Percentiles rank a stretch among this genome's conserved stretches.
phyloP scores from a whole-genome alignment of 2,797 vertebrate genomes.

The Coccyzus lansbergi region DNA sequence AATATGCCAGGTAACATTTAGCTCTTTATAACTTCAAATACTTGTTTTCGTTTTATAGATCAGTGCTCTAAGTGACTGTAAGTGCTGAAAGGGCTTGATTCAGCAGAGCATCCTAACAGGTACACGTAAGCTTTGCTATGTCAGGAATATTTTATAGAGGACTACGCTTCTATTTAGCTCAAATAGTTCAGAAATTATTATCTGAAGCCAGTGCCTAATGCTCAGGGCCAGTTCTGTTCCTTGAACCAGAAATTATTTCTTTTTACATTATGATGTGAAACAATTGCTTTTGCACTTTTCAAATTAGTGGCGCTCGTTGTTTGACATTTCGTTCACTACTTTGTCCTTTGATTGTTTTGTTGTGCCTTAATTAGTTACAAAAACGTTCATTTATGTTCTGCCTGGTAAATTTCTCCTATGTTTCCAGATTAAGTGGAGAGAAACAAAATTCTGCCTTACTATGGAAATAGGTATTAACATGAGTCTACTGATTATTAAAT shows the following conservation, averaged over 20 bases:
- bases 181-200: neutral
- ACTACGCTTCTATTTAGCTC: neutral
- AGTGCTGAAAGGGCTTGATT: conserved; percentile 2
- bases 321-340: neutral
- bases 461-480: neutral
- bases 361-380: neutral
- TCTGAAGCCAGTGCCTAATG: neutral
- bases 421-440: neutral
- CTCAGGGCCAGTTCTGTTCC: neutral
- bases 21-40: neutral
- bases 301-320: neutral
- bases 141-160: neutral
- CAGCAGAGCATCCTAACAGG: neutral
- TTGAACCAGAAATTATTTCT: neutral
- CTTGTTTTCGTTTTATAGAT: neutral
- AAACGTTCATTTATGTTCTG: neutral
- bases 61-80: neutral
- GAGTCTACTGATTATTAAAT: neutral
- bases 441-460: neutral
- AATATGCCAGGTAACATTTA: neutral
- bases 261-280: neutral
- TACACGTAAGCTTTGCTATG: neutral
- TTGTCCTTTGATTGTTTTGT: neutral
- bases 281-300: neutral
- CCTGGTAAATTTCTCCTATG: neutral